Percentiles rank a stretch among this genome's conserved stretches.
phyloP scores from a whole-genome alignment of 2,113 vertebrate species.

The Oncorhynchus masou region DNA sequence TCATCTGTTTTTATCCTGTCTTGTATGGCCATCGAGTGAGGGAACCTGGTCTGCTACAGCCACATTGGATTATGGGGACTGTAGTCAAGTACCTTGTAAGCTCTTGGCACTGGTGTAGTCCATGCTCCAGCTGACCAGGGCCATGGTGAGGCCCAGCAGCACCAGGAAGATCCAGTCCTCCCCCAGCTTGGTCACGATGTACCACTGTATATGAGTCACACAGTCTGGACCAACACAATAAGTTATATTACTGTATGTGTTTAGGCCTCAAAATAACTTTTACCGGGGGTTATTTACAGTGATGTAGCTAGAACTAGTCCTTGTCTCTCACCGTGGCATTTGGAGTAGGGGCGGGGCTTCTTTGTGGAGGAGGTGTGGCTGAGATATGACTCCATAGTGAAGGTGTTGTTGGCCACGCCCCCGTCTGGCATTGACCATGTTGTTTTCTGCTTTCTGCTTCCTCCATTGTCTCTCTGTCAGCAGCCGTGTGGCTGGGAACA shows the following conservation, averaged over 20 bases:
- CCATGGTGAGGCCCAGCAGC: constrained; percentile 94
- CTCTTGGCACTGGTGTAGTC: constrained; percentile 95
- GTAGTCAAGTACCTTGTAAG: constrained; percentile 79
- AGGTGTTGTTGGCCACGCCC: constrained; percentile 51
- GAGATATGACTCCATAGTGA: constrained; percentile 61
- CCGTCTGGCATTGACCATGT: constrained; percentile 55
- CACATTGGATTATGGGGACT: background rate
- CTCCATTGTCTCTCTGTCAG: constrained; percentile 75
- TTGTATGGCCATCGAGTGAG: background rate
- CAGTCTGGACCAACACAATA: constrained; percentile 73
- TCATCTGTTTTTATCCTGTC: background rate
- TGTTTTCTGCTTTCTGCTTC: constrained; percentile 52
- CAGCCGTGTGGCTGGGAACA: constrained; percentile 65
- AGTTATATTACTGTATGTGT: background rate
- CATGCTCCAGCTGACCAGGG: constrained; percentile 97
- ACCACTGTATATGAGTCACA: constrained; percentile 74
- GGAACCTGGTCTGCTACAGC: constrained; percentile 75
- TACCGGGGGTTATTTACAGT: too few relatives aligned
- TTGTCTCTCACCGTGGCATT: constrained; percentile 80
- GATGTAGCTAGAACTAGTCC: background rate
- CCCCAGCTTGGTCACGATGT: constrained; percentile 87
- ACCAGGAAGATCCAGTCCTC: constrained; percentile 98
- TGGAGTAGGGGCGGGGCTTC: constrained; percentile 82
- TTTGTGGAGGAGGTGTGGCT: constrained; percentile 65
- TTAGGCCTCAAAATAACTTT: too few relatives aligned